These are phyloP conservation scores for Salarias fasciatus DNA, from an alignment of 2,797 vertebrate genomes.

Conservation along the genomic window DNA sequence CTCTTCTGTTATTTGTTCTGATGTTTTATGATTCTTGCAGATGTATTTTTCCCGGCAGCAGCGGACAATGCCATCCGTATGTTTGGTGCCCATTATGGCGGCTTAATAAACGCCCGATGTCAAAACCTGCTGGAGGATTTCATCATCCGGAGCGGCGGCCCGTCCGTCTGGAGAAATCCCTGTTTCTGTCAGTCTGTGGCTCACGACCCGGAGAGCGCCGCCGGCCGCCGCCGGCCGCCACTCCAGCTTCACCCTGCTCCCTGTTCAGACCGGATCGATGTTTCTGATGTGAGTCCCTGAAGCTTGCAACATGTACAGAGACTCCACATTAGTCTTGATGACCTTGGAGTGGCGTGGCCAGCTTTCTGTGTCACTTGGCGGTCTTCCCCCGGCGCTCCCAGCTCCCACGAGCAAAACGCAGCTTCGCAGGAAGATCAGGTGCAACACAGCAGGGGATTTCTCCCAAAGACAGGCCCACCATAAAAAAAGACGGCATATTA, in stretches of 20 bases:
- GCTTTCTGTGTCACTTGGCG: too few relatives aligned
- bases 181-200: constrained; percentile 40
- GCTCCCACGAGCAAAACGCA: constrained; percentile 17
- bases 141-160: constrained; percentile 36
- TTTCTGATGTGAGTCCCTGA: too few relatives aligned
- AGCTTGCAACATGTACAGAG: too few relatives aligned
- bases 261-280: too few relatives aligned
- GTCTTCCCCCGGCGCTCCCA: not conserved
- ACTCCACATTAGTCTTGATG: too few relatives aligned
- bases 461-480: not conserved
- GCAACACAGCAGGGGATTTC: not conserved
- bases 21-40: constrained; percentile 36
- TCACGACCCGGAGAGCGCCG: constrained; percentile 41
- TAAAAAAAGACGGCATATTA: not conserved
- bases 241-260: constrained; percentile 30
- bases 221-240: constrained; percentile 31
- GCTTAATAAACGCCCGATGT: constrained; percentile 56
- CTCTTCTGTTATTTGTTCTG: constrained; percentile 41
- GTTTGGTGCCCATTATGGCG: constrained; percentile 38
- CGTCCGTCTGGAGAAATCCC: constrained; percentile 26
- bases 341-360: too few relatives aligned
- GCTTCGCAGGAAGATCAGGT: not conserved
- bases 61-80: constrained; percentile 29
- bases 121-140: constrained; percentile 37
- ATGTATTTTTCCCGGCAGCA: constrained; percentile 22